Evolutionary conservation across 2,888 invertebrate genomes (phyloP).

Genomic region (Anarsia innoxiella): DNA sequence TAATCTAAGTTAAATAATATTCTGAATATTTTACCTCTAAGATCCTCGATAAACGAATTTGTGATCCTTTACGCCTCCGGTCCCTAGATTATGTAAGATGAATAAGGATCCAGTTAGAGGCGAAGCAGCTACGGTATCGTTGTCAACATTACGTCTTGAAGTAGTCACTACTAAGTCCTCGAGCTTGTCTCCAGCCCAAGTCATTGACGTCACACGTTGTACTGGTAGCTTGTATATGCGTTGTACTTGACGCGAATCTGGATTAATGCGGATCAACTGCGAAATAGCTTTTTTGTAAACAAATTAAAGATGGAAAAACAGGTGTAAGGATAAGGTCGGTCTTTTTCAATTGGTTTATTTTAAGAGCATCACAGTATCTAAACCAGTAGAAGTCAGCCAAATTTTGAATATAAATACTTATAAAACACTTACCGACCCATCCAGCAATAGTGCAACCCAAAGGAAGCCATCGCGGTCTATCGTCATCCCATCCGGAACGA

Average conservation of each 20-base stretch:
- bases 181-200: conserved; percentile 75
- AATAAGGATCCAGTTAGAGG: conserved; percentile 29
- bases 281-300: background rate
- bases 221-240: conserved; percentile 63
- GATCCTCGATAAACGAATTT: too few species aligned
- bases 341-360: too few species aligned
- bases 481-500: conserved; percentile 79
- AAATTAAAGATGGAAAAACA: background rate
- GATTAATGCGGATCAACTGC: conserved; percentile 68
- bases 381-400: too few species aligned
- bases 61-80: conserved; percentile 20
- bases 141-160: conserved; percentile 36
- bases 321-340: too few species aligned
- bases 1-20: too few species aligned
- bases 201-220: conserved; percentile 71
- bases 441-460: conserved; percentile 79
- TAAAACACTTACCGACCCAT: conserved; percentile 68
- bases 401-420: background rate
- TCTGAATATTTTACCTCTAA: too few species aligned
- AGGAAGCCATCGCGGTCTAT: conserved; percentile 81
- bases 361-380: too few species aligned
- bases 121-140: background rate
- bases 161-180: conserved; percentile 77
- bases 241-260: conserved; percentile 47
- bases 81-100: conserved; percentile 21